A percentile compares a stretch with the other conserved stretches of the same genome.
phyloP scores from a whole-genome alignment of 2,113 vertebrate genomes.

The Lasiurus cinereus region DNA sequence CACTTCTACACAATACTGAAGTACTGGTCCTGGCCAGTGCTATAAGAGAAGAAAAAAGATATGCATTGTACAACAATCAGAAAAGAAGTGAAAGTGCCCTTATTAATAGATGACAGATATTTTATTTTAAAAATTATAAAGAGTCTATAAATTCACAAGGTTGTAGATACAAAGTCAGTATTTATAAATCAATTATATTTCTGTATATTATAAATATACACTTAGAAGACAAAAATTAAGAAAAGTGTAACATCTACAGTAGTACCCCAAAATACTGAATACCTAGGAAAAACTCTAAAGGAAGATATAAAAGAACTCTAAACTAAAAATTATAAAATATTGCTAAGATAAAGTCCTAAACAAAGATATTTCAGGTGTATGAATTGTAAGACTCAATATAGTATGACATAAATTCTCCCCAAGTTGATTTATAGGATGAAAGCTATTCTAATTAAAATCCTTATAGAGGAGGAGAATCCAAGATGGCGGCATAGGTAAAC shows the following conservation, averaged over 20 bases:
- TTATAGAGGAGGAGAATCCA: no score
- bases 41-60: not conserved
- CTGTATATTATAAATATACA: not conserved
- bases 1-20: not conserved
- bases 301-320: not conserved
- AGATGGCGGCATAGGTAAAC: no score
- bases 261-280: not conserved
- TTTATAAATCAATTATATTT: not conserved
- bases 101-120: not conserved
- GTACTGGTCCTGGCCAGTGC: not conserved
- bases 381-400: not conserved
- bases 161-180: not conserved
- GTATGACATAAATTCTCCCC: not conserved
- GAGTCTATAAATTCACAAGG: not conserved
- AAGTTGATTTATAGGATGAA: not conserved
- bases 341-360: slow-evolving; percentile 4
- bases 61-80: not conserved
- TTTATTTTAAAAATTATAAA: not conserved
- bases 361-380: not conserved
- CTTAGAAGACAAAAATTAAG: not conserved
- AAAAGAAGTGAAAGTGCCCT: not conserved
- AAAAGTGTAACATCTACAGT: not conserved
- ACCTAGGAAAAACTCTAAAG: not conserved
- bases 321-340: not conserved
- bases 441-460: slow-evolving; percentile 6